Base-by-base conservation (phyloP, 2,113 vertebrate species). In the Neogobius melanostomus region DNA sequence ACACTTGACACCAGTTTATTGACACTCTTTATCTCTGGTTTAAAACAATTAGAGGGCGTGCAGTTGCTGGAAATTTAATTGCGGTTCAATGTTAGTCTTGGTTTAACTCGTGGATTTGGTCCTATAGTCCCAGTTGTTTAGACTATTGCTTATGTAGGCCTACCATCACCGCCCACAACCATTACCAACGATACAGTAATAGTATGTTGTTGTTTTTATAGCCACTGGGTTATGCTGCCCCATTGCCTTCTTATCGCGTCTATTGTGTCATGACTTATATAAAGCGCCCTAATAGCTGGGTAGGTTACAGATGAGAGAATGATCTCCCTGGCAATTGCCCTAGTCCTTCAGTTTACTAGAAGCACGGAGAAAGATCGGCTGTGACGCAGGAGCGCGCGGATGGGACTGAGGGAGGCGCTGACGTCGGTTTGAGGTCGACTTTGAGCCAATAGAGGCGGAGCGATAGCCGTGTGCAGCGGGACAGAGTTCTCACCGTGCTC, bases 371-470 rank as follows among this genome's bases (percentile, higher is more conserved):
- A 12, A 64, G 71, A 48, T 53, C 82, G 17, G 1, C 51, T 64
- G 1, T 90, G 90, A 90, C 86, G 88, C 87, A 57, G 59, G 1
- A 71, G 36, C 57, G 36, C 57, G 57, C 36, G 68, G 57, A 1
- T 69, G 76, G 56, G 1, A 57, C 69, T 7, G 71, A 54, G 68
- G 82, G 80, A 76, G 68, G 72, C 9, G 21, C 56, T 90, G 88
- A 88, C 86, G 87, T 83, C 28, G 44, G 77, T 74, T 50, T 78
- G 66, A 47, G 75, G 67, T 72, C 28, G 80, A 50, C 61, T 69
- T 49, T 56, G 50, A 69, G 79, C 69, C 59, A 68, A 28, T 77
- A 28, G 65, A 53, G 88, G 85, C 70, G 85, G 84, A 11, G 11
- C 76, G 59, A 17, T 49, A 9, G 36, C 49, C 7, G 56, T 47